These are phyloP conservation scores for Odontophorus gujanensis DNA, from an alignment of 2,113 vertebrate genomes.

Conservation along the genomic window DNA sequence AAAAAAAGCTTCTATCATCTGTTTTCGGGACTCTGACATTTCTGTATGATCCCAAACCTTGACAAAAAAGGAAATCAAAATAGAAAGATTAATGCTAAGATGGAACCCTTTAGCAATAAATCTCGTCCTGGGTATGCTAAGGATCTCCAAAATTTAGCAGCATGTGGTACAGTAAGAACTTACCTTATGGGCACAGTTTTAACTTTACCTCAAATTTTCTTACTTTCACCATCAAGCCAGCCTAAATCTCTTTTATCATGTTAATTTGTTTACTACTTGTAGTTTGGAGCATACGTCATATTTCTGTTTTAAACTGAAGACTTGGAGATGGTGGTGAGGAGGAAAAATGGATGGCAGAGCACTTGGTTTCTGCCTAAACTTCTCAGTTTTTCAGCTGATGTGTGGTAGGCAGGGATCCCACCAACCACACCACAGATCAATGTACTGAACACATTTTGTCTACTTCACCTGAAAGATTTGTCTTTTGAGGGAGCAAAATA, in stretches of 20 bases:
- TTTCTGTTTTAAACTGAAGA: neutral
- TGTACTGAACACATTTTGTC: neutral
- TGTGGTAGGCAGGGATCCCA: neutral
- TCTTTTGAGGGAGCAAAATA: neutral
- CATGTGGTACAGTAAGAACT: rapidly evolving
- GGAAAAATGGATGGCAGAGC: neutral
- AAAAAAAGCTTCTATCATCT: constrained; percentile 8
- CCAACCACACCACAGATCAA: neutral
- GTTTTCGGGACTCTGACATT: neutral
- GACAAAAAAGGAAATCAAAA: neutral
- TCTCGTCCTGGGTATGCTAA: neutral
- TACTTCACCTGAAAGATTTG: neutral
- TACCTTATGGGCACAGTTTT: neutral
- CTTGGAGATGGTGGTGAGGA: neutral
- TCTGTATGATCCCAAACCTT: neutral
- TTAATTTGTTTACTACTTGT: neutral
- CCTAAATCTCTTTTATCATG: neutral
- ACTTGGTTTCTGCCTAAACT: neutral
- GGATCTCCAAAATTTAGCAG: neutral
- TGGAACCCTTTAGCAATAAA: neutral
- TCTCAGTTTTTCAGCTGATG: neutral
- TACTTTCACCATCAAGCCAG: neutral
- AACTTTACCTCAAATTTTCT: neutral
- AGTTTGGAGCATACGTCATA: neutral
- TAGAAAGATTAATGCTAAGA: neutral